A percentile compares a stretch with the other conserved stretches of the same genome.
Evolutionary conservation across 2,888 invertebrate species (phyloP).

Genomic region (Apamea anceps): DNA sequence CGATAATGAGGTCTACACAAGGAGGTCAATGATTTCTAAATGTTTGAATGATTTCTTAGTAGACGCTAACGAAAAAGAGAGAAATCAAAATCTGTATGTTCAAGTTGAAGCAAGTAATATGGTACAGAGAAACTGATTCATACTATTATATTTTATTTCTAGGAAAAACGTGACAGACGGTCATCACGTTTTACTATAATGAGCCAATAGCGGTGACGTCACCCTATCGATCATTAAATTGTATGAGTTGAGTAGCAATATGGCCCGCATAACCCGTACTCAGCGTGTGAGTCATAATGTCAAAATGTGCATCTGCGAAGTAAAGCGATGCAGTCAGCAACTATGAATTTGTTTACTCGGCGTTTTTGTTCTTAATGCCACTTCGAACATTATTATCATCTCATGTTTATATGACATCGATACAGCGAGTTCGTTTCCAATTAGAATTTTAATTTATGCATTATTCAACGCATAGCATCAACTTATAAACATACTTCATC

Average conservation of each 20-base stretch:
- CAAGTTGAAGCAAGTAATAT: constrained; percentile 16
- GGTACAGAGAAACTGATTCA: constrained; percentile 57
- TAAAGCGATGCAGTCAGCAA: constrained; percentile 55
- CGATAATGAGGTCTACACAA: constrained; percentile 33
- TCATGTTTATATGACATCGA: constrained; percentile 41
- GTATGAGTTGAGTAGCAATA: constrained; percentile 50
- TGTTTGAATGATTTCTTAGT: constrained; percentile 9
- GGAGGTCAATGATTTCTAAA: constrained; percentile 51
- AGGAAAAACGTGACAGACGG: constrained; percentile 63
- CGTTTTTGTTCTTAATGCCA: constrained; percentile 20
- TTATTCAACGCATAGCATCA: constrained; percentile 55
- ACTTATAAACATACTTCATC: constrained; percentile 55
- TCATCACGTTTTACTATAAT: constrained; percentile 64
- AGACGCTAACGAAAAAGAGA: constrained; percentile 17
- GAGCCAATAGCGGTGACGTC: constrained; percentile 69
- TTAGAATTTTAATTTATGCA: constrained; percentile 57
- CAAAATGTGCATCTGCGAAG: constrained; percentile 65
- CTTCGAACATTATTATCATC: constrained; percentile 48
- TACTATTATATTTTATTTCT: constrained; percentile 58
- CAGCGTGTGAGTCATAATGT: constrained; percentile 62
- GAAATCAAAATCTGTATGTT: constrained; percentile 12
- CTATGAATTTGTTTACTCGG: constrained; percentile 43
- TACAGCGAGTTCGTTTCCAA: constrained; percentile 37
- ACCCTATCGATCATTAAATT: constrained; percentile 66
- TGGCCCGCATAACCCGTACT: constrained; percentile 62